Base-by-base conservation (phyloP, 2,888 invertebrate genomes). In the Dorcus parallelipipedus region DNA sequence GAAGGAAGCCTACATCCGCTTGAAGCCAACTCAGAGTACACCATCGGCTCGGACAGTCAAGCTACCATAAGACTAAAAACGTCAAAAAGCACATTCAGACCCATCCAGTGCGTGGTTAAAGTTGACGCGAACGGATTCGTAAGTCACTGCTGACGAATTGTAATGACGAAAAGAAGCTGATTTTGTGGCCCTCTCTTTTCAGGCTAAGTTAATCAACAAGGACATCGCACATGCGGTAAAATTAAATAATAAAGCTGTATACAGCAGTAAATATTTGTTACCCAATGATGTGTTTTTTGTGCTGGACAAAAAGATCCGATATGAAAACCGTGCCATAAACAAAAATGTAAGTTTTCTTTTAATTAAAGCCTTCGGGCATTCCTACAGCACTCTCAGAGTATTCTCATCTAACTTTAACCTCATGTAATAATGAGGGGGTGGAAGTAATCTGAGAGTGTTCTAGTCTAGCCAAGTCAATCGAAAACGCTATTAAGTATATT, bases 181-280 rank as follows among this genome's bases (percentile, higher is more conserved):
- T 20, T 20, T 20, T 20, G 3, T 20, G 20, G 0, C 20, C 20
- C 2, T 6, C 26, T 33, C 23, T 8, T 66, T 67, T 17, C 69
- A 83, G 83, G 79, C 81, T 10, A 76, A 80, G 61, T 73, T 83
- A 0, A 76, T 79, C 42, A 80, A 79, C 59, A 78, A 81, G 59
- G 77, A 79, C 14, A 7, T n/a, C 62, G 67, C 0, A 6, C 77
- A 77, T 0, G 73, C 74, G 52, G 80, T 82, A 6, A 64, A 74
- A 47, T 78, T 83, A 63, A 83, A 83, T 69, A 79, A 78, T 1
- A 68, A 62, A 17, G 20, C 69, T 0, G 76, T 81, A 56, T 49
- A 53, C 14, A 64, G 60, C 7, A 23, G 50, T 7, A 78, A 77
- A 66, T 79, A 81, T 60, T 72, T 83, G 60, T 68, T 71, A 0